Conservation (phyloP, 2,113 vertebrate species). For the Caranx ignobilis region DNA sequence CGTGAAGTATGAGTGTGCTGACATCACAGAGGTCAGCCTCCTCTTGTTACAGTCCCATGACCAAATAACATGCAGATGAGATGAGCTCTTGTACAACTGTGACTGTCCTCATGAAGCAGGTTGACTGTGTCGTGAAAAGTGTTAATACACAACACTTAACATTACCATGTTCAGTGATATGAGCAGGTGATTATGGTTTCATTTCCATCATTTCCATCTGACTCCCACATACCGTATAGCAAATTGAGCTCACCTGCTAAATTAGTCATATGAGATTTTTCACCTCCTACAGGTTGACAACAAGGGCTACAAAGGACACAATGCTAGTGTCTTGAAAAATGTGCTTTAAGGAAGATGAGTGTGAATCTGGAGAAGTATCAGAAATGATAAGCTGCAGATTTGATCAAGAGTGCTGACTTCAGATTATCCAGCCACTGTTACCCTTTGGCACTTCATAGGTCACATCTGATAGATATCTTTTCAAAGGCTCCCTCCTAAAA, state of each 20-base stretch:
- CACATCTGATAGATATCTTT: constrained; percentile 2
- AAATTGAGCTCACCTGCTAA: neutral
- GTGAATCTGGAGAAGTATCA: no score
- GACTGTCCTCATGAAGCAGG: no score
- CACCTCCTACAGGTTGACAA: no score
- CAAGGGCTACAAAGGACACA: neutral
- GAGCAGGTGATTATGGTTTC: neutral
- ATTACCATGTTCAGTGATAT: neutral
- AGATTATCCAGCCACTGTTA: neutral
- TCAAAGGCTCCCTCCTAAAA: constrained; percentile 4
- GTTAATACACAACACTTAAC: neutral
- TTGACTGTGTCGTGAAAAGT: neutral
- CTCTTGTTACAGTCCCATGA: neutral
- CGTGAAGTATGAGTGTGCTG: neutral
- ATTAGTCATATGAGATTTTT: neutral
- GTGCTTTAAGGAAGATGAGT: no score
- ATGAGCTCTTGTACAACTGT: no score
- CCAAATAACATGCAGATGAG: neutral
- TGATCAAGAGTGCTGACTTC: neutral
- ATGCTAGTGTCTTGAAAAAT: neutral
- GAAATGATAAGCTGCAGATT: no score
- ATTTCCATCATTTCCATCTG: neutral
- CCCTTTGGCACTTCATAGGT: neutral
- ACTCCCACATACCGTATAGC: neutral
- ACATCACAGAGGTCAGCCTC: constrained; percentile 21